Percentiles rank a stretch among this genome's conserved stretches.
Conservation (phyloP, 2,113 vertebrate species). For the Stercorarius parasiticus region DNA sequence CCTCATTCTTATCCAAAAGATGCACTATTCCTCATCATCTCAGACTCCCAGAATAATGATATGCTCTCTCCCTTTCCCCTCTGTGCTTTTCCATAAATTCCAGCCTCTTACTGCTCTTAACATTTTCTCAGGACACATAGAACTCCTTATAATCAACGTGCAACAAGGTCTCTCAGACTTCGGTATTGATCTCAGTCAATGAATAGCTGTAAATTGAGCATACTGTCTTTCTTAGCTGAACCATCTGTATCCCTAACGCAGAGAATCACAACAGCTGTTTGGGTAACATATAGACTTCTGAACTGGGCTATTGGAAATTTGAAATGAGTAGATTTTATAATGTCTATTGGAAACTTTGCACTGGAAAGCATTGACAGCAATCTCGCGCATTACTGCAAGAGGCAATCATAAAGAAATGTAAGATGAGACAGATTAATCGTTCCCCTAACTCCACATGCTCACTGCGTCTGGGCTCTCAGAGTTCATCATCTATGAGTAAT, state of each 20-base stretch:
- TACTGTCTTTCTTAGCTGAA: neutral
- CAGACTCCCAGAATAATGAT: neutral
- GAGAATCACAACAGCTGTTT: neutral
- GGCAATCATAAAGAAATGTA: neutral
- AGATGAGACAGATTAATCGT: neutral
- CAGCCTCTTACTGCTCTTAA: neutral
- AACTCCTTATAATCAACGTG: neutral
- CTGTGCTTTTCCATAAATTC: neutral
- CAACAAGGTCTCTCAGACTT: neutral
- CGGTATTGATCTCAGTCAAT: neutral
- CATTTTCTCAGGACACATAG: neutral
- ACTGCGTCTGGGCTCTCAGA: neutral
- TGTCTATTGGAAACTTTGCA: neutral
- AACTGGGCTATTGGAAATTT: neutral
- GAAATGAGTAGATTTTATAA: neutral
- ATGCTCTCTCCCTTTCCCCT: neutral
- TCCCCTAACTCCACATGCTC: neutral
- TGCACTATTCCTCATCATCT: neutral
- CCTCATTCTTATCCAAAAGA: neutral
- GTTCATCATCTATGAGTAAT: neutral
- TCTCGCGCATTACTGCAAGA: neutral
- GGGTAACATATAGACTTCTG: neutral
- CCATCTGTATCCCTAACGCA: neutral
- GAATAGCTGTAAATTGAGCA: neutral
- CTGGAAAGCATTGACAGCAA: neutral